Conservation (phyloP, 2,888 invertebrate species). For the Cheilosia urbana region DNA sequence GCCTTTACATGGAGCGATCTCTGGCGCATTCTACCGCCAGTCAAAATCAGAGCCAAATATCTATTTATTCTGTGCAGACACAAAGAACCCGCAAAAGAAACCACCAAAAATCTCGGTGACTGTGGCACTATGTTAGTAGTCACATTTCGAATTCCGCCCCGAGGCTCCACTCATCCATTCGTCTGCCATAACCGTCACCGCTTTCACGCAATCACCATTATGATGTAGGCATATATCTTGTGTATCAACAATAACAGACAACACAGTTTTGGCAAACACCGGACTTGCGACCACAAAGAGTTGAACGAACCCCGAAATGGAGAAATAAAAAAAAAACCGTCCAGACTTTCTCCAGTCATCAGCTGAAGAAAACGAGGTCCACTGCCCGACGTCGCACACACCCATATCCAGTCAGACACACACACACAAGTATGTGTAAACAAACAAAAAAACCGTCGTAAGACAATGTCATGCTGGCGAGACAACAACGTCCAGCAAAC, state of each 20-base stretch:
- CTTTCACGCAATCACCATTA: slow-evolving; percentile 69
- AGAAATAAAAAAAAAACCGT: slow-evolving; percentile 45
- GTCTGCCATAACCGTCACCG: slow-evolving; percentile 65
- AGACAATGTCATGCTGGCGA: slow-evolving; percentile 53
- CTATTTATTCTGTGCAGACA: slow-evolving; percentile 48
- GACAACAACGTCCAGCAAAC: slow-evolving; percentile 15
- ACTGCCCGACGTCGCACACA: slow-evolving; percentile 46
- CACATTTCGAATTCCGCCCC: slow-evolving; percentile 66
- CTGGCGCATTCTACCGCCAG: slow-evolving; percentile 16
- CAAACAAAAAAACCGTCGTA: background rate
- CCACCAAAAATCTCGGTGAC: slow-evolving; percentile 81
- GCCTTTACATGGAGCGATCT: slow-evolving; percentile 44
- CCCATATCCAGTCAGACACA: background rate
- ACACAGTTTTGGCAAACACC: slow-evolving; percentile 71
- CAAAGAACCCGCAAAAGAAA: slow-evolving; percentile 29
- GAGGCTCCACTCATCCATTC: slow-evolving; percentile 31
- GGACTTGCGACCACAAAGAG: slow-evolving; percentile 52
- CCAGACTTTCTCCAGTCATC: slow-evolving; percentile 78
- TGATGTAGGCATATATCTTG: slow-evolving; percentile 55
- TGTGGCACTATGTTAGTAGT: slow-evolving; percentile 83
- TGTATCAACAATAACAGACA: slow-evolving; percentile 56
- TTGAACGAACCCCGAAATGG: slow-evolving; percentile 75
- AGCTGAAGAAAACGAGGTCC: slow-evolving; percentile 77
- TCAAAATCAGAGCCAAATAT: slow-evolving; percentile 40
- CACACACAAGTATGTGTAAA: background rate